phyloP scores from a whole-genome alignment of 2,888 invertebrate species.

The Meloe dianella region DNA sequence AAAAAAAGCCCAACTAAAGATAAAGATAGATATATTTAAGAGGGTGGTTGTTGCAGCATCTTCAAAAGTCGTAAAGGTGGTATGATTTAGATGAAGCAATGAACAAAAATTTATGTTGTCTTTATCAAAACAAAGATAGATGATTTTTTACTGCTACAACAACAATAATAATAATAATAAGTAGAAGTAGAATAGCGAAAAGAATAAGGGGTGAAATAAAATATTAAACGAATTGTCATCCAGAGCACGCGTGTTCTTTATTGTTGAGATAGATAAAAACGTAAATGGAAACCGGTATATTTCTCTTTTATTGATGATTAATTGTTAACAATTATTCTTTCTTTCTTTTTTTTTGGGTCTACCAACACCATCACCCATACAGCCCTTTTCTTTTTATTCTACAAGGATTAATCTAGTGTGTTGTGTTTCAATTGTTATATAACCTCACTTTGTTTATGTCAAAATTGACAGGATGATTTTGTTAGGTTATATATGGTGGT shows the following conservation, averaged over 20 bases:
- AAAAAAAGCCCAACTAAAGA: neutral
- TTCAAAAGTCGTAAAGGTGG: conserved; percentile 2
- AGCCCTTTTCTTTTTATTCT: too few species aligned
- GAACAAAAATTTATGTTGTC: neutral
- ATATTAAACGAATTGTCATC: conserved; percentile 47
- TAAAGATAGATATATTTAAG: neutral
- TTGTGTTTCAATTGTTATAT: neutral
- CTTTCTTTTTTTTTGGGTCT: neutral
- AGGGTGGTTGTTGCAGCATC: neutral
- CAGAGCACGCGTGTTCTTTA: conserved; percentile 45
- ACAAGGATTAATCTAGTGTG: neutral
- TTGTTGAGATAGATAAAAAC: conserved; percentile 43
- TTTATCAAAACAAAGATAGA: neutral
- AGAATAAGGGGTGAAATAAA: conserved; percentile 31
- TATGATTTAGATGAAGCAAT: neutral
- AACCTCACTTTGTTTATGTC: neutral
- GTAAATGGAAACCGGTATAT: neutral
- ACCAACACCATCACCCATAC: too few species aligned
- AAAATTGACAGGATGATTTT: neutral
- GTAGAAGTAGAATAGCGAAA: too few species aligned
- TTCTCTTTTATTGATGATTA: conserved; percentile 1
- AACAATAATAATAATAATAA: neutral
- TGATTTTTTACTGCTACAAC: neutral
- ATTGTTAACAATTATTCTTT: neutral
- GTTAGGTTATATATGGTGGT: neutral